phyloP scores from a whole-genome alignment of 2,888 invertebrate genomes.

The Melieria omissa region DNA sequence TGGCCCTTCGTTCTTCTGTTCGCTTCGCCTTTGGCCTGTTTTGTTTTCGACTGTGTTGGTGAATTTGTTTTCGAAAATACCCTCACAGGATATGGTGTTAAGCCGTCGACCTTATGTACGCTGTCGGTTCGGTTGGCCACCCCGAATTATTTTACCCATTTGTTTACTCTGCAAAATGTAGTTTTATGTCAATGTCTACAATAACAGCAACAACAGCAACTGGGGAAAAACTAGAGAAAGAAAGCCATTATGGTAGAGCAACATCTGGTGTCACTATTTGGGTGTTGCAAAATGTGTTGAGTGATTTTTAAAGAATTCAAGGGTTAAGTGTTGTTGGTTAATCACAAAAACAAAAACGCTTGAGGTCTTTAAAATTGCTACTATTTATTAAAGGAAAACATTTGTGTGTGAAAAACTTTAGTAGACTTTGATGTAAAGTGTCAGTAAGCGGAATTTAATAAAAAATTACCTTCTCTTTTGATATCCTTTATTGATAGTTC shows the following conservation, averaged over 20 bases:
- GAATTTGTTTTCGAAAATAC: slow-evolving; percentile 6
- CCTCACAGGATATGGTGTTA: neutral
- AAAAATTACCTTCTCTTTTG: too few relatives aligned
- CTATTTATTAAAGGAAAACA: too few relatives aligned
- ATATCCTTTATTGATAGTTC: too few relatives aligned
- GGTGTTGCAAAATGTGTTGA: too few relatives aligned
- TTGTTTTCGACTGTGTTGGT: neutral
- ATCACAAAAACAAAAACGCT: too few relatives aligned
- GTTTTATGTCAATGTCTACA: neutral
- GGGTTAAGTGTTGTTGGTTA: too few relatives aligned
- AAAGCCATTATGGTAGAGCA: neutral
- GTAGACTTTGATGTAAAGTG: too few relatives aligned
- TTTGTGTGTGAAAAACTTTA: too few relatives aligned
- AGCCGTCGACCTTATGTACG: neutral
- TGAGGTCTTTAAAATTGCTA: too few relatives aligned
- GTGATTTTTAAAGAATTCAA: too few relatives aligned
- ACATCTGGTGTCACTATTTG: too few relatives aligned
- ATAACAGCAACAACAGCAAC: neutral
- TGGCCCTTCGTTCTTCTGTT: slow-evolving; percentile 30
- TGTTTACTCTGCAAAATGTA: neutral
- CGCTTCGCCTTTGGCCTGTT: neutral
- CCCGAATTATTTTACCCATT: neutral
- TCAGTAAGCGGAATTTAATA: too few relatives aligned
- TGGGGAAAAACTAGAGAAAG: neutral
- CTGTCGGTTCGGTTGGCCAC: neutral